Evolutionary conservation across 2,113 vertebrate genomes (phyloP).

Genomic region (Sinocyclocheilus anshuiensis): DNA sequence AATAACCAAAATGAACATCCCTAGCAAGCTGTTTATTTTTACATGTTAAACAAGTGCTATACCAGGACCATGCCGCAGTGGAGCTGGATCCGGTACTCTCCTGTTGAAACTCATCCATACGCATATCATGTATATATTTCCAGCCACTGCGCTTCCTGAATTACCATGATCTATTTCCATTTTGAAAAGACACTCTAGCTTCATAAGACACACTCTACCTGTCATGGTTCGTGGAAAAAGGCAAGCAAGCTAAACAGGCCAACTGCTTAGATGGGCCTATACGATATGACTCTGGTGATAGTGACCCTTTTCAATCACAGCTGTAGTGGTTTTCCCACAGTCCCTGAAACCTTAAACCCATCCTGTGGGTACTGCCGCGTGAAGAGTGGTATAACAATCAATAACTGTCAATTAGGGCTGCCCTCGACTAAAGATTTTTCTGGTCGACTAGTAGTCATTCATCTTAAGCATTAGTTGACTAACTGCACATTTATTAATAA

Average conservation of each 20-base stretch:
- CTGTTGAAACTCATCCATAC: not conserved
- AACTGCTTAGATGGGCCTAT: not conserved
- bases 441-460: no score
- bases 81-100: not conserved
- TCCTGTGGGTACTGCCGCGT: not conserved
- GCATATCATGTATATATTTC: not conserved
- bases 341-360: slow-evolving; percentile 17
- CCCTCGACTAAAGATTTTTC: no score
- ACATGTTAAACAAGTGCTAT: not conserved
- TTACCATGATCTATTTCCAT: not conserved
- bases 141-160: slow-evolving; percentile 5
- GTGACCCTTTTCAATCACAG: not conserved
- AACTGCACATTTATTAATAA: no score
- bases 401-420: not conserved
- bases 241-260: not conserved
- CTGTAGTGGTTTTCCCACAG: slow-evolving; percentile 8
- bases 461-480: no score
- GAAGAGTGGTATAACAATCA: slow-evolving; percentile 6
- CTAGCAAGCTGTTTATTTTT: not conserved
- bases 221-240: slow-evolving; percentile 10
- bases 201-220: not conserved
- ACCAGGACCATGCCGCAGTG: not conserved
- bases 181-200: not conserved
- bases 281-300: not conserved
- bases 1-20: no score